Conservation (phyloP, 2,113 vertebrate genomes). For the Sinocyclocheilus grahami region DNA sequence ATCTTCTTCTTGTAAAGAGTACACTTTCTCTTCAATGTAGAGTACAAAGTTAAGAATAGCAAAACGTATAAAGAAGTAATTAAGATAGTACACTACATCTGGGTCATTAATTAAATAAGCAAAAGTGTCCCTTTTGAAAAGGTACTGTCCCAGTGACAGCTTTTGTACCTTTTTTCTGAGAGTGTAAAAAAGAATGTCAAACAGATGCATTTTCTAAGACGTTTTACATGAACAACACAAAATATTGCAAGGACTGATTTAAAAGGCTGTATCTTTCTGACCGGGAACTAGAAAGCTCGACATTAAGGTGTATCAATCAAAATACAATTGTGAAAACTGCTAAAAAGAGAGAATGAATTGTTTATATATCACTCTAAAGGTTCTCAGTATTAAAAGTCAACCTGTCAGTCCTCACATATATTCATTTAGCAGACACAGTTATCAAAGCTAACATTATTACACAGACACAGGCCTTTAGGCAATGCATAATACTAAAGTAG, state of each 20-base stretch:
- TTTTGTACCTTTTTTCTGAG: background rate
- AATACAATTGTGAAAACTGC: background rate
- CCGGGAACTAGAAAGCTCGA: background rate
- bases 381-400: background rate
- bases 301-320: background rate
- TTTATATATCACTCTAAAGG: background rate
- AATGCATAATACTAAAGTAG: background rate
- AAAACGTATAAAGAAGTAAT: background rate
- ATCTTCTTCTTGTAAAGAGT: background rate
- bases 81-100: background rate
- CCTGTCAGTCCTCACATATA: background rate
- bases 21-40: background rate
- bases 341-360: background rate
- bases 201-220: background rate
- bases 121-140: background rate
- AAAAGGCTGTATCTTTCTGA: background rate
- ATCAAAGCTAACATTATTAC: background rate
- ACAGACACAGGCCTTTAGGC: background rate
- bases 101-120: background rate
- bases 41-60: background rate
- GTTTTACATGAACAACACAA: background rate
- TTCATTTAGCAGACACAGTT: background rate
- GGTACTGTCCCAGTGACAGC: background rate
- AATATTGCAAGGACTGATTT: background rate
- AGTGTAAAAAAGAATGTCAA: background rate